Evolutionary conservation across 2,113 vertebrate species (phyloP).

Genomic region (human): DNA sequence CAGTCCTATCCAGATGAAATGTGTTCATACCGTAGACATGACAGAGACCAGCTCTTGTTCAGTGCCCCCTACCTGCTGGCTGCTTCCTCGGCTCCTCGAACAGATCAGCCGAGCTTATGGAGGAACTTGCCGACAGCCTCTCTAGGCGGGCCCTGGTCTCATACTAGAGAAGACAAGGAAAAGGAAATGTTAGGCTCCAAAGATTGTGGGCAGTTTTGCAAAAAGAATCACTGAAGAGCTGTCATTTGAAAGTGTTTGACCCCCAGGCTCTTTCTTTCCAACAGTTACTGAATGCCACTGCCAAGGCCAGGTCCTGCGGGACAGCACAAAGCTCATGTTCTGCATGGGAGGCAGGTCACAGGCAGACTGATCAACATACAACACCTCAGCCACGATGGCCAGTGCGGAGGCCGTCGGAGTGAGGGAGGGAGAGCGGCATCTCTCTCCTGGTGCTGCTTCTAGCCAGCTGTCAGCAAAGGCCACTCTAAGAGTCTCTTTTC

Average conservation of each 20-base stretch:
- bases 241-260: neutral
- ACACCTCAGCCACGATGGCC: fast-evolving
- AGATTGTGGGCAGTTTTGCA: fast-evolving
- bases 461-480: neutral
- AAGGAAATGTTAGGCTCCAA: neutral
- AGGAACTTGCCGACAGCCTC: conserved; percentile 88
- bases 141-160: conserved; percentile 93
- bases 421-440: fast-evolving
- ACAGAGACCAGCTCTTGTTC: fast-evolving
- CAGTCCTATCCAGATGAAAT: neutral
- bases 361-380: neutral
- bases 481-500: fast-evolving
- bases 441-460: fast-evolving
- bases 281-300: fast-evolving
- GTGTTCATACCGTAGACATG: fast-evolving
- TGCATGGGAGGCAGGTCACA: neutral
- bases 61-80: conserved; percentile 79
- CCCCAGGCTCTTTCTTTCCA: too few species aligned
- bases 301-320: fast-evolving
- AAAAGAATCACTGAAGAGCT: neutral
- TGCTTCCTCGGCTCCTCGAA: conserved; percentile 95
- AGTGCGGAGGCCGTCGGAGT: neutral
- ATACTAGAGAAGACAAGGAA: conserved; percentile 84
- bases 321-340: fast-evolving
- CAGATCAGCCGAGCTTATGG: conserved; percentile 96